A percentile compares a stretch with the other conserved stretches of the same genome.
Conservation (phyloP, 2,113 vertebrate genomes). For the Rousettus leschenaultii region DNA sequence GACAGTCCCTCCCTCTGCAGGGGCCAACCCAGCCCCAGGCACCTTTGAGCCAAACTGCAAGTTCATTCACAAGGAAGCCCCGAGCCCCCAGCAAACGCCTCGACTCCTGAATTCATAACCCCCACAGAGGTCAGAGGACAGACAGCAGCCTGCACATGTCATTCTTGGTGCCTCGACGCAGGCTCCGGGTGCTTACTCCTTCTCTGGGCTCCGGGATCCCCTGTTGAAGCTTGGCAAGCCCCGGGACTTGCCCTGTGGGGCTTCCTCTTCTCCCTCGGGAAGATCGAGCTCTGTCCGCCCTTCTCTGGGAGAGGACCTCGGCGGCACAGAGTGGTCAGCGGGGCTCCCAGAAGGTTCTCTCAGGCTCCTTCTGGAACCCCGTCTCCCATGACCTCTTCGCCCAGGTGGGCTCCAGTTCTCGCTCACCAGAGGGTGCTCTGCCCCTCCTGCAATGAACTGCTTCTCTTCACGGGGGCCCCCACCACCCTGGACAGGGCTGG, state of each 20-base stretch:
- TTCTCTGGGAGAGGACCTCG: not conserved
- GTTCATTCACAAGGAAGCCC: not conserved
- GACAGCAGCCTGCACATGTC: not conserved
- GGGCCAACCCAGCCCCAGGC: not conserved
- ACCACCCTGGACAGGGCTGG: not conserved
- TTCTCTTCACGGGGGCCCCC: not conserved
- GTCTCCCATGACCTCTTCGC: not conserved
- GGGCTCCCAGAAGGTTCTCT: not conserved
- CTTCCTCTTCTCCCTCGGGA: too few species aligned
- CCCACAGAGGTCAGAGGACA: not conserved
- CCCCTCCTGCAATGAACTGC: not conserved
- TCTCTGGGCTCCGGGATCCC: not conserved
- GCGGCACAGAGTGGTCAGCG: too few species aligned
- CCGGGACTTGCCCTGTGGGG: too few species aligned
- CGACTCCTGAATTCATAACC: not conserved
- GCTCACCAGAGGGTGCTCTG: not conserved
- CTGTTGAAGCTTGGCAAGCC: not conserved
- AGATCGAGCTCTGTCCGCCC: not conserved
- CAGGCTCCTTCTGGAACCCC: not conserved
- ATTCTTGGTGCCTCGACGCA: rapidly evolving
- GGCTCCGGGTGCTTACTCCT: not conserved
- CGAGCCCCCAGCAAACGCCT: not conserved
- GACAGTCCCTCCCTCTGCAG: not conserved
- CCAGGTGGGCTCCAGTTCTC: rapidly evolving
- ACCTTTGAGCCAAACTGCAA: not conserved